Base-by-base conservation (phyloP, 64 coral and sea anemone genomes). In the Stichodactyla mertensii region DNA sequence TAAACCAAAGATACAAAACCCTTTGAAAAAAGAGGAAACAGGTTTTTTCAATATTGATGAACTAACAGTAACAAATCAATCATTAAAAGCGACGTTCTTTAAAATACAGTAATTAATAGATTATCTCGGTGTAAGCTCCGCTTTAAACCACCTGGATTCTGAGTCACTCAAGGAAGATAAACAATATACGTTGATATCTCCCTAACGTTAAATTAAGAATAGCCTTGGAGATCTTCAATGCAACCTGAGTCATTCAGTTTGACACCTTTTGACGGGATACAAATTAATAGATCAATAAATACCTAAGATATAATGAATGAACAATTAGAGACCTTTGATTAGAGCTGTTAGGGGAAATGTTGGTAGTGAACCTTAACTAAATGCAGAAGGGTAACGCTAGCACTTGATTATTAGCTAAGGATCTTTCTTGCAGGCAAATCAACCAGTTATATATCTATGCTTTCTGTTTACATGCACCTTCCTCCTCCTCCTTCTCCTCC, bases 31-130 rank as follows among this genome's bases (percentile, higher is more conserved):
- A 66, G 22, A 66, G 62, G 62, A 66, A 66, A n/a, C 62, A 66
- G 62, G 18, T 66, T 66, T 66, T 66, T 22, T 66, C 62, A 66
- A 22, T 66, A 66, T 66, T 66, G 62, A 66, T 66, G 62, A n/a
- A n/a, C 62, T 22, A 66, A 22, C 62, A 66, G 62, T n/a, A 66
- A n/a, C 62, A 66, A 66, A 66, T 66, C 62, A 66, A 66, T 66
- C 62, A 66, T 22, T 66, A n/a, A 5, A 66, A 66, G 62, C 62
- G 62, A 66, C 62, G 19, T 66, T 66, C 62, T 66, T 22, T 0
- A 66, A 66, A 66, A 9, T n/a, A 66, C 62, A 66, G 62, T 66
- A 66, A 66, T 66, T 66, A 66, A 66, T 66, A 20, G 62, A 22
- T 5, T 66, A n/a, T 66, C 12, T 66, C 5, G 62, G 62, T 9